Conservation (phyloP, 2,113 vertebrate genomes). For the Malurus alboscapulatus region DNA sequence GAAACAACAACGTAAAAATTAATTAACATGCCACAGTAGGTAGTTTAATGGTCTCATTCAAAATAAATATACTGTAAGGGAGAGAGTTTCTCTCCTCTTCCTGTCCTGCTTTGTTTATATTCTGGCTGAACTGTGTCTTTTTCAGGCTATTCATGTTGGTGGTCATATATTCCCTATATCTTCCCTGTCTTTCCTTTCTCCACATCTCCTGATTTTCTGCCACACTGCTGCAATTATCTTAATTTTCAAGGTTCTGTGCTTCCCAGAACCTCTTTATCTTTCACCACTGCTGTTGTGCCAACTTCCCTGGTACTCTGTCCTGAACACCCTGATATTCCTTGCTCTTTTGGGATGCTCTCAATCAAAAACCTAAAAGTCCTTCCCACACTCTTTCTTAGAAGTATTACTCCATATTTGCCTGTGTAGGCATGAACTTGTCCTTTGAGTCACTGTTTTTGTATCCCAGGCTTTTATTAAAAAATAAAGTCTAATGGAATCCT, state of each 20-base stretch:
- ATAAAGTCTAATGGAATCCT: background rate
- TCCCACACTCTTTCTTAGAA: background rate
- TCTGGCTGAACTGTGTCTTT: background rate
- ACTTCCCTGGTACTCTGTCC: background rate
- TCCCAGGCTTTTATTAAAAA: background rate
- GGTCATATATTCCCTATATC: background rate
- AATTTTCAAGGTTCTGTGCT: background rate
- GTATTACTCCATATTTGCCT: background rate
- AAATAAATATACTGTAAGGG: background rate
- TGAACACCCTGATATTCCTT: background rate
- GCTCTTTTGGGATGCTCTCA: background rate
- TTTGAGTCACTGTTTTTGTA: background rate
- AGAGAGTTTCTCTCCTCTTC: background rate
- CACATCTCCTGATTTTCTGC: background rate
- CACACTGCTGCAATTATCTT: background rate
- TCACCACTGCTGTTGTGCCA: background rate
- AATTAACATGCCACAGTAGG: background rate
- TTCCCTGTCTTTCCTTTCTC: background rate
- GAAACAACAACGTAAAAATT: slow-evolving; percentile 14
- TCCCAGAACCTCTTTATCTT: background rate
- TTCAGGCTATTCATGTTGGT: background rate
- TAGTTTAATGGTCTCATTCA: background rate
- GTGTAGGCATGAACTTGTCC: background rate
- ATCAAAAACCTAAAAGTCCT: background rate
- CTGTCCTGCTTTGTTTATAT: background rate